phyloP scores from a whole-genome alignment of 2,113 vertebrate species.

The Thinocorus orbignyianus region DNA sequence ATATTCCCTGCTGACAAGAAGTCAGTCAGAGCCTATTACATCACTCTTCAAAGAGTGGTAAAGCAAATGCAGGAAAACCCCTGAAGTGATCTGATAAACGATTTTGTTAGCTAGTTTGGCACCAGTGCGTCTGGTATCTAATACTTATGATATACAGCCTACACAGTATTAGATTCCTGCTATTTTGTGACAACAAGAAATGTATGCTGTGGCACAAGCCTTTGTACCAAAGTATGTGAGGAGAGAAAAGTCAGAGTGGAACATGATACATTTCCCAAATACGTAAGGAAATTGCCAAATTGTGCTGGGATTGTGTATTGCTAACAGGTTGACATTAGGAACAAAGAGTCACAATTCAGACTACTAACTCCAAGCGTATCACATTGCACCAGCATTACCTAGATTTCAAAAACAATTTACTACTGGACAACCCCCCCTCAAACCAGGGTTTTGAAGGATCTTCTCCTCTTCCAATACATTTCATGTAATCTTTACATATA shows the following conservation, averaged over 20 bases:
- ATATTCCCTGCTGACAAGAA: constrained; percentile 47
- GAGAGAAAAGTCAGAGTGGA: constrained; percentile 4
- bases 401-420: neutral
- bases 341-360: neutral
- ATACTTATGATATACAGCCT: neutral
- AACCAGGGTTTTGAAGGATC: neutral
- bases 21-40: constrained; percentile 14
- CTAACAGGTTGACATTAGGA: neutral
- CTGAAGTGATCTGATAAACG: constrained; percentile 56
- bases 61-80: constrained; percentile 29
- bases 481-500: neutral
- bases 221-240: constrained; percentile 49
- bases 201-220: constrained; percentile 18
- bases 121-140: constrained; percentile 68
- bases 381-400: neutral
- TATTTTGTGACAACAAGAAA: constrained; percentile 51
- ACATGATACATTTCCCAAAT: neutral
- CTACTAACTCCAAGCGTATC: neutral
- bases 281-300: neutral
- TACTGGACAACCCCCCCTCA: neutral
- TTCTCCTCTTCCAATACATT: neutral
- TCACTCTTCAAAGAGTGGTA: constrained; percentile 44
- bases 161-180: constrained; percentile 22
- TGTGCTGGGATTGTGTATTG: neutral
- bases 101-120: constrained; percentile 54